Base-by-base conservation (phyloP, 1,140 invertebrate species). In the Odontomachus brunneus region DNA sequence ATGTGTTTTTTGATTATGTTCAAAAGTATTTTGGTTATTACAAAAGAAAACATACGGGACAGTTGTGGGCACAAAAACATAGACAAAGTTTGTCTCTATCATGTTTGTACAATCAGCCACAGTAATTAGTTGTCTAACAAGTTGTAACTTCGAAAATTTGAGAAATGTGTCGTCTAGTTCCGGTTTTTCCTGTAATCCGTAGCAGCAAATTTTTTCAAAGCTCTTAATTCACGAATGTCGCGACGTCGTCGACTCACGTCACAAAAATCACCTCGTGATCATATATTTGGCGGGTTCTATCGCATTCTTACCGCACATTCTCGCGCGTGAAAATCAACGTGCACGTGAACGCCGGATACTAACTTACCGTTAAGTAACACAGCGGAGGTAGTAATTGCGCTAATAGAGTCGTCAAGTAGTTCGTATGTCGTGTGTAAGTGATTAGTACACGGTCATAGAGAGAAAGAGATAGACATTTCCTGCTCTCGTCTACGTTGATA, bases 351-450 rank as follows among this genome's bases (percentile, higher is more conserved):
- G 44, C 24, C 49, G 44, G 12, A 48, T 38, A 33, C 26, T 49
- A 78, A 57, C 3, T 9, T 24, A 33, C 63, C n/a, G 53, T 7
- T 33, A 67, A 17, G 63, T 71, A 67, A 71, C 53, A 24, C 66
- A 48, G 19, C 55, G 15, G 29, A 26, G 44, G 22, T 63, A 57
- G 44, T 69, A 80, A 69, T 44, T 19, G 66, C 33, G 65, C 62
- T 69, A 80, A 80, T 67, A 80, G 75, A 80, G 48, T 29, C 55
- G 75, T 66, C 75, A 57, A 80, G 75, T 67, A 57, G 53, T 38
- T 55, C 15, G 22, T 67, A 69, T 44, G 19, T 55, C 12, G 3
- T 24, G 9, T 38, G 65, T 38, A 80, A 66, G 55, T 17, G 63
- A 67, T 80, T 80, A 57, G 65, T 69, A 49, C 19, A 7, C 15